Evolutionary conservation across 2,888 invertebrate genomes (phyloP), one percentile per base, ranked within the genome.

Genomic region (Lamproptera curius): DNA sequence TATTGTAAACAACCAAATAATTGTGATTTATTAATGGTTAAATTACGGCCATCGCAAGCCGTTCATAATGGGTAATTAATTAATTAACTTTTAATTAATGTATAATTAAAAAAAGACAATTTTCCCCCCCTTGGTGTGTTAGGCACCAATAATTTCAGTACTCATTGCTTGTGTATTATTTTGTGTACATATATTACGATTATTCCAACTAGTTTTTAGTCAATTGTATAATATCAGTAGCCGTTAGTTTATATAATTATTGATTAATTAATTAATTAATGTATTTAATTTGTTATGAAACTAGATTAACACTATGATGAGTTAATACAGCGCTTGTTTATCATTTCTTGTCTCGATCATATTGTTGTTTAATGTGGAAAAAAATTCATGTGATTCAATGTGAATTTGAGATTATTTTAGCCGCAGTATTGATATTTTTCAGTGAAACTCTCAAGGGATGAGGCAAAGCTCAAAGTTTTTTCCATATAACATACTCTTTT

Each of bases 161-260:
- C 20, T 5, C 6, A 20, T 66, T 56, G 70, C 74, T 78, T 77
- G 56, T 76, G 71, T 80, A 72, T 68, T 67, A 64, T 20, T 20
- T 20, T 20, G 72, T 85, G 81, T 85, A 84, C 79, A 83, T 84
- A 84, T 84, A 84, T 63, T 59, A 65, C 67, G 66, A 76, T 76
- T 79, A 84, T 85, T 84, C 85, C 84, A 84, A 65, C 72, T 85
- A 84, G 83, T 61, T 31, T 61, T 64, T 83, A 85, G 80, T 73
- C 67, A 74, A 75, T 73, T 86, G 85, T 86, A 84, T 80, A 68
- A 76, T 83, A 83, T 76, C 70, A 67, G 61, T 84, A 84, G 79
- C n/a, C n/a, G n/a, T n/a, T n/a, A n/a, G n/a, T n/a, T n/a, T n/a
- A n/a, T 51, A 54, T 81, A 77, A 70, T 62, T 63, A 64, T 70